Evolutionary conservation across 2,888 invertebrate species (phyloP).

Genomic region (Prosapia bicincta): DNA sequence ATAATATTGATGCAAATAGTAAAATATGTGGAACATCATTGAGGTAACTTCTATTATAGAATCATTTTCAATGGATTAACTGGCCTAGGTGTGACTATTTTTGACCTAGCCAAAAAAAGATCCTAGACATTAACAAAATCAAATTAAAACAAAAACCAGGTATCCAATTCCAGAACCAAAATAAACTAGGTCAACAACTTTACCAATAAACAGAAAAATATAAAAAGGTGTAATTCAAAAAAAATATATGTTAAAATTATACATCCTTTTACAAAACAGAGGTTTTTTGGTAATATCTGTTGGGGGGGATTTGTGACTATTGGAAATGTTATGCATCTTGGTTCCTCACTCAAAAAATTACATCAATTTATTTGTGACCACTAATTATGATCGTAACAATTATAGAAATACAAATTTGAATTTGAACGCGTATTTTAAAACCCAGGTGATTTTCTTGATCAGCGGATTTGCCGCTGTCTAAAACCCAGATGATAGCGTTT

Average conservation of each 20-base stretch:
- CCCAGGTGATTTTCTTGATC: conserved; percentile 34
- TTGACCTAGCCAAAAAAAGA: not conserved
- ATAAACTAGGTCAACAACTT: not conserved
- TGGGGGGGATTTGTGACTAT: not conserved
- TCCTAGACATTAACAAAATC: not conserved
- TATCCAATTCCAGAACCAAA: not conserved
- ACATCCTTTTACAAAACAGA: too few species aligned
- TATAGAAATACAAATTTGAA: conserved; percentile 7
- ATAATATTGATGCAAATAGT: too few species aligned
- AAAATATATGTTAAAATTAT: too few species aligned
- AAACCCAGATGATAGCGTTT: conserved; percentile 37
- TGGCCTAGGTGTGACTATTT: not conserved
- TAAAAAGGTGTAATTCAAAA: too few species aligned
- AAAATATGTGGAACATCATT: too few species aligned
- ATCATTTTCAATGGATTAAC: too few species aligned
- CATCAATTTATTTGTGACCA: not conserved
- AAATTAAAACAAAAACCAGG: not conserved
- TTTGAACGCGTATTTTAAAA: conserved; percentile 18
- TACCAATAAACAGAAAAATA: too few species aligned
- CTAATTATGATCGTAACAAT: not conserved
- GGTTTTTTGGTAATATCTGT: not conserved
- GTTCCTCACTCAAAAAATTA: not conserved
- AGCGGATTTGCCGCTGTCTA: conserved; percentile 34
- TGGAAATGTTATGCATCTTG: not conserved
- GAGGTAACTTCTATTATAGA: too few species aligned